Percentiles rank a stretch among this genome's conserved stretches.
Conservation (phyloP, 53 echinoderm and acorn worm genomes). For the Temnopleurus reevesii region DNA sequence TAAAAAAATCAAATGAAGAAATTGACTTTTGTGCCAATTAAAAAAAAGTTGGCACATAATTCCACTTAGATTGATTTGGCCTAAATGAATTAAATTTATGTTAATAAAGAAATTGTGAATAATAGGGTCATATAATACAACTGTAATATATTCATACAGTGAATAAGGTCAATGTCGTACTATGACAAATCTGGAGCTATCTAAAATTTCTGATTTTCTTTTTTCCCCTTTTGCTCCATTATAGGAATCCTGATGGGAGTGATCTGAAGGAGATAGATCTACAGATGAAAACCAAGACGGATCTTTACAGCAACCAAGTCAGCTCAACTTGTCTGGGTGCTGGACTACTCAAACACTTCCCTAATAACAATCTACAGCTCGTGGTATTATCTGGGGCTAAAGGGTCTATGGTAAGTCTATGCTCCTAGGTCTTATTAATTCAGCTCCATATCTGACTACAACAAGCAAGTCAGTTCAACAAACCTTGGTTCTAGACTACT, state of each 20-base stretch:
- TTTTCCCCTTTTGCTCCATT: not conserved
- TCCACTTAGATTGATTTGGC: no score
- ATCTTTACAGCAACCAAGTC: constrained; percentile 84
- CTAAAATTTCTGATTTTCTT: no score
- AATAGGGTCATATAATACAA: no score
- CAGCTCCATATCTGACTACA: no score
- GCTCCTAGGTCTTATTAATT: not conserved
- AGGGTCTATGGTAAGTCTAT: constrained; percentile 80
- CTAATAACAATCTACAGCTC: constrained; percentile 89
- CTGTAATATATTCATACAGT: no score
- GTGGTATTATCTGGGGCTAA: constrained; percentile 98
- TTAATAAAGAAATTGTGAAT: no score
- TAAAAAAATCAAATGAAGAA: no score
- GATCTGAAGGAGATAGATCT: constrained; percentile 85
- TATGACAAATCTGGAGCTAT: no score
- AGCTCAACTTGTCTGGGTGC: constrained; percentile 72
- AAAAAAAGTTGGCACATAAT: no score
- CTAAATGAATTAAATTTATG: no score
- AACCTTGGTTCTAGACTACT: constrained; percentile 78
- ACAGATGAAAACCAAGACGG: constrained; percentile 77
- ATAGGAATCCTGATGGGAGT: constrained; percentile 68
- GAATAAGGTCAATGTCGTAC: no score
- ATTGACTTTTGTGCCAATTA: no score
- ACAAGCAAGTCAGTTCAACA: constrained; percentile 74
- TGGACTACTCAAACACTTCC: constrained; percentile 88